These are phyloP conservation scores for Acipenser ruthenus DNA, from an alignment of 2,797 vertebrate genomes.

Conservation along the genomic window DNA sequence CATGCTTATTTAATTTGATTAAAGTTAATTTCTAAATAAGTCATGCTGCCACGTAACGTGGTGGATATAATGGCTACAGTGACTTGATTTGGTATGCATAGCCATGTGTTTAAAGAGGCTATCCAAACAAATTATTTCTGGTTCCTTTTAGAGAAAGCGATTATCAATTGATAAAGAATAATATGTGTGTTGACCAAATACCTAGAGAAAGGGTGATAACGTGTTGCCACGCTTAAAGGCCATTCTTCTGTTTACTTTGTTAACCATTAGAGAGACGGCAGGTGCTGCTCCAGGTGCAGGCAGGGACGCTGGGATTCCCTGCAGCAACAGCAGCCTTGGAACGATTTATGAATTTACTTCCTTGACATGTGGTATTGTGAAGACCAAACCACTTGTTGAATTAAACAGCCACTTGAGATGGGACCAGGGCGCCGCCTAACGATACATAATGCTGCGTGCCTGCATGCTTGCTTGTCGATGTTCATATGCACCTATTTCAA, in stretches of 20 bases:
- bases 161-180: slow-evolving; percentile 2
- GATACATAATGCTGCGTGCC: neutral
- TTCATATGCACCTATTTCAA: too few relatives aligned
- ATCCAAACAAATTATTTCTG: neutral
- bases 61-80: neutral
- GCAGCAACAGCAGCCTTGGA: neutral
- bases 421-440: neutral
- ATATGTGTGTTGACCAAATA: slow-evolving; percentile 4
- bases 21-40: neutral
- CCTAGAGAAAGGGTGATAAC: slow-evolving; percentile 6
- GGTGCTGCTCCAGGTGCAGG: neutral
- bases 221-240: neutral
- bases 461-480: too few relatives aligned
- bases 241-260: slow-evolving; percentile 9
- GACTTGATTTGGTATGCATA: neutral
- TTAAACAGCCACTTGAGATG: neutral
- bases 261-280: neutral
- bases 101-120: neutral
- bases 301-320: neutral
- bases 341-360: slow-evolving; percentile 7
- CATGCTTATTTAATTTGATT: neutral
- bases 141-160: neutral
- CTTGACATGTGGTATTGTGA: neutral
- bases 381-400: neutral
- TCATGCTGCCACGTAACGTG: neutral